phyloP scores from a whole-genome alignment of 2,888 invertebrate species.

The Eupeodes luniger region DNA sequence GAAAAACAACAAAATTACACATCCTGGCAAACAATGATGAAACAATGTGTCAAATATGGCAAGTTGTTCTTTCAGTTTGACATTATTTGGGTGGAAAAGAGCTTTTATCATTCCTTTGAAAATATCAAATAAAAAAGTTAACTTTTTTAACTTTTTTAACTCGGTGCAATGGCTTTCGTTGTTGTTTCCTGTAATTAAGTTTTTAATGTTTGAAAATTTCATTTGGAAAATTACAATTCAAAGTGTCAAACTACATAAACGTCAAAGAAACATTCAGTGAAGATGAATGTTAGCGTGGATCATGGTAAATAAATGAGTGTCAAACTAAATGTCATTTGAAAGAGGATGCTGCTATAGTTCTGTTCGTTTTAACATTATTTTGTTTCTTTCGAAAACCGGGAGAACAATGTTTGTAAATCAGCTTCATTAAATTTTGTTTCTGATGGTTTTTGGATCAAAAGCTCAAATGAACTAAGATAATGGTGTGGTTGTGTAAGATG shows the following conservation, averaged over 20 bases:
- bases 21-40: constrained; percentile 12
- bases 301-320: not conserved
- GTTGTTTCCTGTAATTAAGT: constrained; percentile 56
- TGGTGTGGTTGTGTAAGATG: not conserved
- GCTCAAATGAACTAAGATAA: constrained; percentile 3
- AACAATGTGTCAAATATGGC: constrained; percentile 55
- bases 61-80: constrained; percentile 41
- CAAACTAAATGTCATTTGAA: constrained; percentile 18
- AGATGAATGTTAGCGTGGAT: not conserved
- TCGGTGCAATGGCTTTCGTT: constrained; percentile 10
- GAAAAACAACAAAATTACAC: not conserved
- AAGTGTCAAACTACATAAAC: constrained; percentile 26
- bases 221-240: constrained; percentile 22
- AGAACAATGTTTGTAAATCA: constrained; percentile 49
- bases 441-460: not conserved
- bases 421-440: constrained; percentile 45
- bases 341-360: not conserved
- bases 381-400: not conserved
- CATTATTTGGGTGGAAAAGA: constrained; percentile 1
- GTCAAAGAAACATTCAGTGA: constrained; percentile 1
- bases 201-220: constrained; percentile 49
- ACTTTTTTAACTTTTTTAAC: too few relatives aligned
- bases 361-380: constrained; percentile 13
- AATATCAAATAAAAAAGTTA: constrained; percentile 7
- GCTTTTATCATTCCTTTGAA: constrained; percentile 9